A percentile compares a stretch with the other conserved stretches of the same genome.
These are phyloP conservation scores for Glaucopsyche alexis DNA, from an alignment of 2,888 invertebrate genomes.

Conservation along the genomic window DNA sequence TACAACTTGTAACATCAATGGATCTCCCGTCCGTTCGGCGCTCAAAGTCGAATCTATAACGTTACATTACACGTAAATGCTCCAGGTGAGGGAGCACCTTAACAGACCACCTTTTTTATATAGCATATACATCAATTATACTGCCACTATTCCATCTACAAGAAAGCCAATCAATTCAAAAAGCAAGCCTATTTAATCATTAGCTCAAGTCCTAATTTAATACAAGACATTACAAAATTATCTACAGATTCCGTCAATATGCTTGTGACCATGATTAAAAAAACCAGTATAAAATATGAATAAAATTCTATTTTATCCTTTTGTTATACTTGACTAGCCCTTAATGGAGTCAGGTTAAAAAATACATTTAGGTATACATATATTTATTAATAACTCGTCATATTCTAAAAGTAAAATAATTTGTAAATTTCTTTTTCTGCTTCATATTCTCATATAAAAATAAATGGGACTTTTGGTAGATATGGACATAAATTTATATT, in stretches of 20 bases:
- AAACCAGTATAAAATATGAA: background rate
- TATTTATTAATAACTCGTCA: background rate
- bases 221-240: background rate
- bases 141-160: background rate
- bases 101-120: too few species aligned
- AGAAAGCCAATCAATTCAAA: background rate
- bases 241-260: background rate
- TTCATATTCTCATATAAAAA: background rate
- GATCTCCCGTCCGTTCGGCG: too few species aligned
- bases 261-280: background rate
- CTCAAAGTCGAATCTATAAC: too few species aligned
- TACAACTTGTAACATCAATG: too few species aligned
- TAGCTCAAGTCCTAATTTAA: background rate
- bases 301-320: background rate
- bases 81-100: too few species aligned
- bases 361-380: background rate
- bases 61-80: too few species aligned
- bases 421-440: background rate
- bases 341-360: background rate
- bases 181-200: background rate
- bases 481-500: background rate
- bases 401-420: background rate
- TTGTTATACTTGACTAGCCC: background rate
- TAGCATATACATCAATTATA: background rate
- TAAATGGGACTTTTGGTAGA: background rate